Evolutionary conservation across 2,113 vertebrate species (phyloP).

Genomic region (Geococcyx californianus): DNA sequence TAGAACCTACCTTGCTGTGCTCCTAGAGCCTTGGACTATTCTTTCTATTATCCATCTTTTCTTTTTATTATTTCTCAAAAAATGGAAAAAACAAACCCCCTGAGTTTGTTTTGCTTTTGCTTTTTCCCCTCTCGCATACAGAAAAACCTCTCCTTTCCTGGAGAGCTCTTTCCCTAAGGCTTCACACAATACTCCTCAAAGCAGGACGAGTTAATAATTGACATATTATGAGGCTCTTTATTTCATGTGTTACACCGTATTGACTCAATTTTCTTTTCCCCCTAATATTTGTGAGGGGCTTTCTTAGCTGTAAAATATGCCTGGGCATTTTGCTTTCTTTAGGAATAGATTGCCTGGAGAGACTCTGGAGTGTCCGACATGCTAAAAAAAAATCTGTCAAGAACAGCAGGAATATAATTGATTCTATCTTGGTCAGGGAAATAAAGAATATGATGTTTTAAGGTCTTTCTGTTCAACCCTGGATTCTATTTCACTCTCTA

Average conservation of each 20-base stretch:
- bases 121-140: background rate
- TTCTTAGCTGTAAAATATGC: background rate
- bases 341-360: background rate
- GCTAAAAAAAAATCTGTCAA: background rate
- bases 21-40: background rate
- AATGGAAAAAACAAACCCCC: background rate
- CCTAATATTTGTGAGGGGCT: background rate
- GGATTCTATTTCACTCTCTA: background rate
- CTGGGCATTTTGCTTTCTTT: background rate
- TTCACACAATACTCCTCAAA: background rate
- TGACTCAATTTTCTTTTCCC: background rate
- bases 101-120: background rate
- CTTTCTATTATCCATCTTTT: background rate
- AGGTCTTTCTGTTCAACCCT: background rate
- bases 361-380: background rate
- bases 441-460: background rate
- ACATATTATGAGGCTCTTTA: background rate
- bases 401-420: background rate
- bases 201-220: background rate
- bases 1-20: background rate
- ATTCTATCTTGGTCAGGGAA: background rate
- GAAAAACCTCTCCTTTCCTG: background rate
- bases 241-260: background rate
- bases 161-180: background rate
- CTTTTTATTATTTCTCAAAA: background rate